Evolutionary conservation across 2,797 vertebrate genomes (phyloP).

Genomic region (Lindbergichthys nudifrons): DNA sequence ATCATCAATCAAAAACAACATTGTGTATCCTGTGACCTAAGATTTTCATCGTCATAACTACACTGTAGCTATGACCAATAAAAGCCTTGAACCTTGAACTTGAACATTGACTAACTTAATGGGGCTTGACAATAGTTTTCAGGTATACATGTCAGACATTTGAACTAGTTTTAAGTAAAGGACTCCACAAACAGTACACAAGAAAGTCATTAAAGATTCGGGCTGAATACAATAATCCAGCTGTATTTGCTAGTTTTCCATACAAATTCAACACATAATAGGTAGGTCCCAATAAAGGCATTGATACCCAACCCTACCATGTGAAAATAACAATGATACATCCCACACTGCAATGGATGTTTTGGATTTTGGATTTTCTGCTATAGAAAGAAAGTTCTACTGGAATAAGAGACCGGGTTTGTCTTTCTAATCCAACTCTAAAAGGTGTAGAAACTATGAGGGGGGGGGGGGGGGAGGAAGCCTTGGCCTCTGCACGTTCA

Average conservation of each 20-base stretch:
- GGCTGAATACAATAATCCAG: no score
- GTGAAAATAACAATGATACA: neutral
- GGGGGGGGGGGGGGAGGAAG: constrained; percentile 46
- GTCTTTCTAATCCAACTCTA: constrained; percentile 42
- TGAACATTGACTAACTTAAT: no score
- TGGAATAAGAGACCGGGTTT: constrained; percentile 39
- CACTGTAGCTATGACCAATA: no score
- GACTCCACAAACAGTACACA: no score
- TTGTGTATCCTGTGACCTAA: no score
- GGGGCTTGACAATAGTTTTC: no score
- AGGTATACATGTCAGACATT: no score
- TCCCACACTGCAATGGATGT: neutral
- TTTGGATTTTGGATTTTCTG: constrained; percentile 4
- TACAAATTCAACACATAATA: neutral
- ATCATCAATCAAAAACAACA: no score
- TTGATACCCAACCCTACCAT: neutral
- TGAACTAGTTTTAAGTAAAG: no score
- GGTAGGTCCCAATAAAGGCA: neutral
- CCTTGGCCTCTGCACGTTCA: constrained; percentile 54
- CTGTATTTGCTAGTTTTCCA: neutral
- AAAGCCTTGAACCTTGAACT: no score
- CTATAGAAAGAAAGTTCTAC: neutral
- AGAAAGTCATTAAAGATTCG: no score
- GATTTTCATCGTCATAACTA: no score
- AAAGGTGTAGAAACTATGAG: constrained; percentile 67